Evolutionary conservation across 2,888 invertebrate species (phyloP).

Genomic region (Trissonchulus sp.): DNA sequence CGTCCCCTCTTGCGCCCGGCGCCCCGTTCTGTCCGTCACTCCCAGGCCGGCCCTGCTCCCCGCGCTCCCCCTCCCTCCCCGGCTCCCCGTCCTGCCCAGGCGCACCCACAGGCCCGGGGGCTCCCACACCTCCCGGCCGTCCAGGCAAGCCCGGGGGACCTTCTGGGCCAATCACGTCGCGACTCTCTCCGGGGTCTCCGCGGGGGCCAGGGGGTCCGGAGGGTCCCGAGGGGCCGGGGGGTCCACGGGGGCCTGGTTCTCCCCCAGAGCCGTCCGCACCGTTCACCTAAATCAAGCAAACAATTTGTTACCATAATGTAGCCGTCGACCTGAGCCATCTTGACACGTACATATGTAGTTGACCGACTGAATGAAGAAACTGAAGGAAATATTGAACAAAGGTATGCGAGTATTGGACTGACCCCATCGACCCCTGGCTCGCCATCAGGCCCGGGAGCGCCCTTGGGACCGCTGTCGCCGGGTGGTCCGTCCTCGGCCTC

Average conservation of each 20-base stretch:
- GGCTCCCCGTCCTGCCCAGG: conserved; percentile 8
- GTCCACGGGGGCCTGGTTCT: not conserved
- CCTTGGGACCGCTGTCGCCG: not conserved
- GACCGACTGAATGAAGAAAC: too few species aligned
- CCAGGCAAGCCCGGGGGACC: not conserved
- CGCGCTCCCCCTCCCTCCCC: conserved; percentile 1
- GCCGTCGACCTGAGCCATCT: too few species aligned
- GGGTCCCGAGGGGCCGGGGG: not conserved
- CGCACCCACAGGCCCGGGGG: not conserved
- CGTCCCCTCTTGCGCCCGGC: conserved; percentile 43
- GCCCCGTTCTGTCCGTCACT: conserved; percentile 44
- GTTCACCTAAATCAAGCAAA: too few species aligned
- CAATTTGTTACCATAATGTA: too few species aligned
- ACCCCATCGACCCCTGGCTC: too few species aligned
- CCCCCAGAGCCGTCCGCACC: not conserved
- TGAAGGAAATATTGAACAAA: too few species aligned
- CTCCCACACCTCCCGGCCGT: not conserved
- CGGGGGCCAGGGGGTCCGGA: not conserved
- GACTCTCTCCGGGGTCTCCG: not conserved
- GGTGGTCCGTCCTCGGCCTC: not conserved
- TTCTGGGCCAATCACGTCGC: not conserved
- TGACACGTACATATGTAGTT: too few species aligned
- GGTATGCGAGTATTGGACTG: too few species aligned
- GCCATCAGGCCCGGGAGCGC: not conserved
- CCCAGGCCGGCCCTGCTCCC: conserved; percentile 45